Evolutionary conservation across 2,797 vertebrate genomes (phyloP).

Genomic region (Myotis pilosus): DNA sequence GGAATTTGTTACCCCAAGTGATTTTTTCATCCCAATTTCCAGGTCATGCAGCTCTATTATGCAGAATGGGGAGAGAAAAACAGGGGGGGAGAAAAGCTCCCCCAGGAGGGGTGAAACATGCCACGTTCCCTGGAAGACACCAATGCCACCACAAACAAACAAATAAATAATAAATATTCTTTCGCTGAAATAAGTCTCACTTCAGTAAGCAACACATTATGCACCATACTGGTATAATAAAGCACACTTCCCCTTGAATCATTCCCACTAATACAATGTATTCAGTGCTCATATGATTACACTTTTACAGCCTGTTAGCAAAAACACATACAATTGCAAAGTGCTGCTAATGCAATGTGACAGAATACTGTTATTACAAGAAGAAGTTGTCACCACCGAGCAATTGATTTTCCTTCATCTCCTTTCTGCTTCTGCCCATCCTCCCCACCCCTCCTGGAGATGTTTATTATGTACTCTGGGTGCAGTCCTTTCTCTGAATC

Average conservation of each 20-base stretch:
- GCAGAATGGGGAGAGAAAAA: background rate
- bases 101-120: too few relatives aligned
- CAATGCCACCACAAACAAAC: constrained; percentile 45
- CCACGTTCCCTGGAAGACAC: constrained; percentile 10
- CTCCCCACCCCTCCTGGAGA: constrained; percentile 60
- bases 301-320: constrained; percentile 81
- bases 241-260: constrained; percentile 68
- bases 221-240: constrained; percentile 71
- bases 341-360: constrained; percentile 77
- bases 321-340: constrained; percentile 79
- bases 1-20: background rate
- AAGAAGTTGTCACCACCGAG: constrained; percentile 73
- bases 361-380: constrained; percentile 78
- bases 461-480: constrained; percentile 68
- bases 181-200: constrained; percentile 68
- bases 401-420: constrained; percentile 79
- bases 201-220: constrained; percentile 77
- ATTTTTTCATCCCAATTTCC: constrained; percentile 26
- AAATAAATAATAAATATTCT: constrained; percentile 75
- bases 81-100: background rate
- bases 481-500: constrained; percentile 58
- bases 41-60: background rate
- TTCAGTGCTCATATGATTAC: constrained; percentile 78
- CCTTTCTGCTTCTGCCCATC: constrained; percentile 49
- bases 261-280: constrained; percentile 77